phyloP scores from a whole-genome alignment of 92 coral and sea anemone species.

The Meandrina meandrites region DNA sequence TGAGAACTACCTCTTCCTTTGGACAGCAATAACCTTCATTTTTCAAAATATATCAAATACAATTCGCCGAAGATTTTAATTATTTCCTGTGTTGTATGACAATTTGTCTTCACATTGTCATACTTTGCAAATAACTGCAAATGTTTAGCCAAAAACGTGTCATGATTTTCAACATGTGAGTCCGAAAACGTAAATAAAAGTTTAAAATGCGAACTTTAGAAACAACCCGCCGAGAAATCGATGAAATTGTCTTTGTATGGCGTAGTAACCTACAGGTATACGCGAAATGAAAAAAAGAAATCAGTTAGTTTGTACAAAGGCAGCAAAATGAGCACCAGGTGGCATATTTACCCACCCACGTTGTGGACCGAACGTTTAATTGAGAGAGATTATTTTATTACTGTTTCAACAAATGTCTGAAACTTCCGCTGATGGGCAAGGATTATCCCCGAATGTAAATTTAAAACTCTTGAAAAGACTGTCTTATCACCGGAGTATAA shows the following conservation, averaged over 20 bases:
- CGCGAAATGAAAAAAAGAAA: not conserved
- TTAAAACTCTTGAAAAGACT: not conserved
- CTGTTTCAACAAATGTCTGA: slow-evolving; percentile 26
- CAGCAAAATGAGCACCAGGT: not conserved
- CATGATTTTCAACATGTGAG: not conserved
- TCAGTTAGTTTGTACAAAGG: not conserved
- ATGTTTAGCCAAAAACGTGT: not conserved
- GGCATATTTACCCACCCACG: slow-evolving; percentile 27
- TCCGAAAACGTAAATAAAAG: no score
- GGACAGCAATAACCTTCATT: not conserved
- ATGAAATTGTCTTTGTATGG: not conserved
- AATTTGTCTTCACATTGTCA: slow-evolving; percentile 18
- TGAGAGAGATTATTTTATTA: slow-evolving; percentile 12
- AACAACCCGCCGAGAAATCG: not conserved
- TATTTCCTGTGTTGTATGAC: slow-evolving; percentile 13
- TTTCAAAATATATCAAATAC: slow-evolving; percentile 11
- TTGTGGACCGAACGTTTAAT: not conserved
- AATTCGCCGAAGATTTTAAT: slow-evolving; percentile 15
- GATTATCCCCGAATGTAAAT: slow-evolving; percentile 17
- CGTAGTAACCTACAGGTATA: not conserved
- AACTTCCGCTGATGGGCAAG: slow-evolving; percentile 26
- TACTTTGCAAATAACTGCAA: slow-evolving; percentile 11
- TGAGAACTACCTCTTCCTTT: not conserved
- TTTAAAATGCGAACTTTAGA: not conserved
- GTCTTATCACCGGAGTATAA: not conserved